phyloP scores from a whole-genome alignment of 2,113 vertebrate genomes.

The Phyllopteryx taeniolatus region DNA sequence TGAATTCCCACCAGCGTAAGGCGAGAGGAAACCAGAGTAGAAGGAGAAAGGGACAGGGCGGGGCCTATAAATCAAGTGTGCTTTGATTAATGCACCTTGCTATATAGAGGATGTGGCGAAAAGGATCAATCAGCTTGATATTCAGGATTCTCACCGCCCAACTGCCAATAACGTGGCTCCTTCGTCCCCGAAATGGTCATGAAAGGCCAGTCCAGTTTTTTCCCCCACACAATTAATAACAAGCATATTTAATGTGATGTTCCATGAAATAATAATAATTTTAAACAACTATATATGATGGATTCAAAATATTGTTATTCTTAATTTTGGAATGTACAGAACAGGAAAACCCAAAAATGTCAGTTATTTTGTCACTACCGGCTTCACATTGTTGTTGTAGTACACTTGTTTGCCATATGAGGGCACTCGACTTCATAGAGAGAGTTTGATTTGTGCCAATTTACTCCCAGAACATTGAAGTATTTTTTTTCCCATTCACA shows the following conservation, averaged over 20 bases:
- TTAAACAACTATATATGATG: background rate
- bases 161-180: slow-evolving; percentile 52
- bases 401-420: slow-evolving; percentile 28
- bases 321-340: background rate
- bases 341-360: too few species aligned
- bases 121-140: slow-evolving; percentile 70
- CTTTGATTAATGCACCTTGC: slow-evolving; percentile 73
- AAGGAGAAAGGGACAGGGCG: slow-evolving; percentile 41
- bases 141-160: slow-evolving; percentile 55
- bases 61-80: slow-evolving; percentile 61
- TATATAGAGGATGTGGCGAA: slow-evolving; percentile 66
- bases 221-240: too few species aligned
- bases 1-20: slow-evolving; percentile 62
- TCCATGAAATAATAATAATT: background rate
- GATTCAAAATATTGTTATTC: background rate
- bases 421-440: slow-evolving; percentile 25
- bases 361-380: background rate
- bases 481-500: background rate
- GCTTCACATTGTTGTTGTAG: background rate
- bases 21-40: slow-evolving; percentile 24
- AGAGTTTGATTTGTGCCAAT: background rate
- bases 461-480: background rate
- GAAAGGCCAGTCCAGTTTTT: slow-evolving; percentile 11
- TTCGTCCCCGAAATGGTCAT: slow-evolving; percentile 53
- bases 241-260: background rate